Evolutionary conservation across 2,113 vertebrate genomes (phyloP).

Genomic region (Stictonetta naevosa): DNA sequence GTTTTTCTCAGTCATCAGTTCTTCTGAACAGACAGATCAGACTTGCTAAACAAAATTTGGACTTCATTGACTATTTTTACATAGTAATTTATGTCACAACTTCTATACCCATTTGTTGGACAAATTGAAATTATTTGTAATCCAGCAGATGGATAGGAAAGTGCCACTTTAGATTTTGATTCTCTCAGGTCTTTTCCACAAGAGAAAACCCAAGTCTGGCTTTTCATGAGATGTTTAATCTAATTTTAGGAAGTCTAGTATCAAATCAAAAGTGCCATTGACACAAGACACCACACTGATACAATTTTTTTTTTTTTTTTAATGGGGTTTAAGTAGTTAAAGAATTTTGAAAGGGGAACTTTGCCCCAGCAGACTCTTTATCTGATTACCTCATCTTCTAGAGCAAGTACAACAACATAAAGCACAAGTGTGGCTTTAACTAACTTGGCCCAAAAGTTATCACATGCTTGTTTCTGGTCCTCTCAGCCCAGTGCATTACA

Average conservation of each 20-base stretch:
- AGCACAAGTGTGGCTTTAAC: not conserved
- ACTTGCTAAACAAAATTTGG: not conserved
- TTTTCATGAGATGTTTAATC: not conserved
- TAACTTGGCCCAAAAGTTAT: not conserved
- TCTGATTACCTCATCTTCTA: not conserved
- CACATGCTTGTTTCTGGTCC: not conserved
- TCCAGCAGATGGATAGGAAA: not conserved
- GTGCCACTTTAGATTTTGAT: not conserved
- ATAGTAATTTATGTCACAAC: not conserved
- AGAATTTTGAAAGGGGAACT: not conserved
- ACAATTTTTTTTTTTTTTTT: not conserved
- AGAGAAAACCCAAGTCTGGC: not conserved
- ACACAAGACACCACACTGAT: not conserved
- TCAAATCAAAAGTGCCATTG: not conserved
- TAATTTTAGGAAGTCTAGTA: not conserved
- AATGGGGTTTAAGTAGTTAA: not conserved
- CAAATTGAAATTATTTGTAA: not conserved
- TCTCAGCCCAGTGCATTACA: not conserved
- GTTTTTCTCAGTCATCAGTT: not conserved
- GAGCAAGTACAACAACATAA: not conserved
- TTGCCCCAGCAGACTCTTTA: not conserved
- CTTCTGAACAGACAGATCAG: not conserved
- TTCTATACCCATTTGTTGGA: not conserved
- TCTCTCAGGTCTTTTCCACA: not conserved
- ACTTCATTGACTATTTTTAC: not conserved